These are phyloP conservation scores for Carlito syrichta DNA, from an alignment of 2,113 vertebrate species.

Conservation along the genomic window DNA sequence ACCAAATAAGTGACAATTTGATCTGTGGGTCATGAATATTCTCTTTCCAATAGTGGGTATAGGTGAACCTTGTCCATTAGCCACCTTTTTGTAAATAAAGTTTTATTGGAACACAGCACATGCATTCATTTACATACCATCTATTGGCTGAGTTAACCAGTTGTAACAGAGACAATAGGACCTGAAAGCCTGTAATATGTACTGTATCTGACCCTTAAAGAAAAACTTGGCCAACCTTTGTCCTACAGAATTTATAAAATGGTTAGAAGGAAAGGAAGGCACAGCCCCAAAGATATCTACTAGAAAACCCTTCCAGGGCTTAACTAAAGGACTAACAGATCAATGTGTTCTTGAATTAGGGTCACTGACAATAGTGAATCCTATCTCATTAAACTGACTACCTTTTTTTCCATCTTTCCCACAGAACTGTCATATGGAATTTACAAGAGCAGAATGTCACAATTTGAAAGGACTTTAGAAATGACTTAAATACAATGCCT, in stretches of 20 bases:
- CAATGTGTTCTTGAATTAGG: not conserved
- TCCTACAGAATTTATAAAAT: not conserved
- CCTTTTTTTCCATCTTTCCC: not conserved
- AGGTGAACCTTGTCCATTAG: not conserved
- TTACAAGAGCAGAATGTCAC: not conserved
- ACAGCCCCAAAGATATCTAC: not conserved
- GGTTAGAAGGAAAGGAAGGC: not conserved
- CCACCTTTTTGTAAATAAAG: not conserved
- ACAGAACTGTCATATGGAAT: not conserved
- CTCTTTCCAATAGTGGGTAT: not conserved
- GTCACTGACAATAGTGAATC: not conserved
- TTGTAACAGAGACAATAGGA: not conserved
- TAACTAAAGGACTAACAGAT: not conserved
- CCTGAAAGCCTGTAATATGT: not conserved
- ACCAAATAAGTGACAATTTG: not conserved
- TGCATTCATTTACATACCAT: not conserved
- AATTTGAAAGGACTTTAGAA: not conserved
- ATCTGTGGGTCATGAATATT: not conserved
- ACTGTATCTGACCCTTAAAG: not conserved
- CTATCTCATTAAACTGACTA: not conserved
- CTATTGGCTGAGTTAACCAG: not conserved
- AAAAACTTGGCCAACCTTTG: not conserved
- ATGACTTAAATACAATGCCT: not conserved
- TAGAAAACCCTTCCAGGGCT: not conserved
- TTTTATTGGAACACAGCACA: not conserved